These are phyloP conservation scores for Amazona finschi DNA, from an alignment of 2,797 vertebrate species.

Conservation along the genomic window DNA sequence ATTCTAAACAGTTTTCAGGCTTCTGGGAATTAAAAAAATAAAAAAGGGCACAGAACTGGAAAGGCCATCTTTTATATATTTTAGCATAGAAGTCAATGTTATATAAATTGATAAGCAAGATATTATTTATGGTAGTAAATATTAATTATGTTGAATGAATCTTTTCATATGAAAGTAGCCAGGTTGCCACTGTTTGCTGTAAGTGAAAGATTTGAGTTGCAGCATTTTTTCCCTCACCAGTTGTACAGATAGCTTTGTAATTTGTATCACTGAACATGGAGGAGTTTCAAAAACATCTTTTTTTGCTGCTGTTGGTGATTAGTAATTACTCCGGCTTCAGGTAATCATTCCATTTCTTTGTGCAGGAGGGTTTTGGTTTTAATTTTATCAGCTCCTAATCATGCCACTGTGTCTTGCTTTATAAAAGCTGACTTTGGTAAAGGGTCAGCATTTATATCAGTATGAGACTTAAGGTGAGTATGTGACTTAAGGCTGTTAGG, in stretches of 20 bases:
- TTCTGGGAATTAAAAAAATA: not conserved
- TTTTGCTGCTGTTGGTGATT: not conserved
- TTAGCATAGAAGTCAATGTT: not conserved
- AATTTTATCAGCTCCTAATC: not conserved
- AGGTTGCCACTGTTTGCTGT: not conserved
- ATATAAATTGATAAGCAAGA: not conserved
- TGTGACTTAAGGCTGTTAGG: not conserved
- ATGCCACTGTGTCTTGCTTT: not conserved
- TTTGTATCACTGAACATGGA: not conserved
- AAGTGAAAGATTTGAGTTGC: not conserved
- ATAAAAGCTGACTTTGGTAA: not conserved
- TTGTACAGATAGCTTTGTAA: not conserved
- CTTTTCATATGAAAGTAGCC: not conserved
- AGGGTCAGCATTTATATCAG: not conserved
- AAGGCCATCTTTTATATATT: not conserved
- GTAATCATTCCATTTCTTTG: not conserved
- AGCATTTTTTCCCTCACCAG: not conserved
- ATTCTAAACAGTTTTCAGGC: not conserved
- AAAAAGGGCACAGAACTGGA: not conserved
- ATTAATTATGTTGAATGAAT: not conserved
- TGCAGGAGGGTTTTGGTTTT: not conserved
- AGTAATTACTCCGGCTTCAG: not conserved
- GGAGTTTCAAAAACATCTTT: not conserved
- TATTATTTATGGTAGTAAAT: not conserved
- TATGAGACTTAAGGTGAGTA: not conserved